Evolutionary conservation across 1,140 invertebrate species (phyloP).

Genomic region (Triops cancriformis): DNA sequence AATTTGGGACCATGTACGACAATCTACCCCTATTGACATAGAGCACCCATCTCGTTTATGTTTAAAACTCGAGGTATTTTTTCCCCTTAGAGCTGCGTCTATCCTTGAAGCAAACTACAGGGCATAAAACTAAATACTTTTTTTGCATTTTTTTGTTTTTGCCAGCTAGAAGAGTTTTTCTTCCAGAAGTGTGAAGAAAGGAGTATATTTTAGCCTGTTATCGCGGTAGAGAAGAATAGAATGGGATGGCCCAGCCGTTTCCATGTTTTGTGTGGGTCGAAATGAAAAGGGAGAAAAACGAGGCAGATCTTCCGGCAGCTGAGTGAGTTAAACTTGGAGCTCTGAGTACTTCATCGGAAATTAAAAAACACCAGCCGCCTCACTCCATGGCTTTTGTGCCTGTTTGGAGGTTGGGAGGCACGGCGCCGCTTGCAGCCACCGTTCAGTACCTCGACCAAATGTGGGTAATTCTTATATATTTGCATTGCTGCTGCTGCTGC

Average conservation of each 20-base stretch:
- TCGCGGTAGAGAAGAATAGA: background rate
- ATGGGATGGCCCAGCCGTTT: background rate
- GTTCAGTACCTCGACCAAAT: background rate
- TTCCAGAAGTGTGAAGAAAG: background rate
- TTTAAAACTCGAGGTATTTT: no score
- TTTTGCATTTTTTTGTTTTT: background rate
- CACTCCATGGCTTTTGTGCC: background rate
- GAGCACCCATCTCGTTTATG: no score
- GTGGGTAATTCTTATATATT: background rate
- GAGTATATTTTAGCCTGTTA: background rate
- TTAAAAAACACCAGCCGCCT: background rate
- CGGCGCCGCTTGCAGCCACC: slow-evolving; percentile 1
- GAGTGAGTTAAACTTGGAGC: background rate
- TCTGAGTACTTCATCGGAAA: background rate
- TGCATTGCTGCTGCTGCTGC: background rate
- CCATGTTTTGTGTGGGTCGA: background rate
- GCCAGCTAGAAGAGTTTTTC: background rate
- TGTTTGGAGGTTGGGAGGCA: background rate
- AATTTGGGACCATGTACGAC: no score
- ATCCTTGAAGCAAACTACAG: no score
- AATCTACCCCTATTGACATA: no score
- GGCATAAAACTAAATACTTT: background rate
- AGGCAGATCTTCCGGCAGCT: background rate
- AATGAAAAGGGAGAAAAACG: background rate
- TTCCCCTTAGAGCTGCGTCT: no score